Conservation (phyloP, 2,797 vertebrate species). For the Odontamblyopus rebecca region DNA sequence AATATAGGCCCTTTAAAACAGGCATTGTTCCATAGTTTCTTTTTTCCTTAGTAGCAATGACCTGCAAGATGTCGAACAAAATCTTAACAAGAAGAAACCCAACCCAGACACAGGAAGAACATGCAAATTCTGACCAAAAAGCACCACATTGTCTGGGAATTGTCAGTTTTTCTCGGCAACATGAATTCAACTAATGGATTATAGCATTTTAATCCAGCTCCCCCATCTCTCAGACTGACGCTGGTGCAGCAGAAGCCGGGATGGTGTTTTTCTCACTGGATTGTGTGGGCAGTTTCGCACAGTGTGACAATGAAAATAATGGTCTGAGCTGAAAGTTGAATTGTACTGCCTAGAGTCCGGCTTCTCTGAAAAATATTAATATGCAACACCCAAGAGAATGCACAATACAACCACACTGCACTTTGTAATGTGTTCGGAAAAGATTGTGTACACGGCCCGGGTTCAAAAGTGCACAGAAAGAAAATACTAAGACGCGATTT, state of each 20-base stretch:
- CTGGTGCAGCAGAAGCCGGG: neutral
- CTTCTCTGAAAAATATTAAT: slow-evolving; percentile 8
- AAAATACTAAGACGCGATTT: neutral
- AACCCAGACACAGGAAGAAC: neutral
- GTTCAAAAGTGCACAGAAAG: neutral
- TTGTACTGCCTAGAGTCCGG: neutral
- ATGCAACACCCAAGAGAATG: neutral
- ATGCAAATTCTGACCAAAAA: neutral
- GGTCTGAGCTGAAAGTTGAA: neutral
- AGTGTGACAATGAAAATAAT: slow-evolving; percentile 1
- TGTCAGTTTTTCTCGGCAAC: neutral
- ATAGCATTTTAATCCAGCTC: neutral
- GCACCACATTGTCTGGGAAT: neutral
- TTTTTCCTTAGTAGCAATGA: too few species aligned
- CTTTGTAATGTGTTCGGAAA: neutral
- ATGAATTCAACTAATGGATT: neutral
- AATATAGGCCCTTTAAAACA: too few species aligned
- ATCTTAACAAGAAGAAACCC: too few species aligned
- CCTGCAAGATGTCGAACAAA: too few species aligned
- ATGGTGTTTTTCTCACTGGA: neutral
- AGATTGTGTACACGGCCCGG: too few species aligned
- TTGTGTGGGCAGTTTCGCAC: slow-evolving; percentile 10
- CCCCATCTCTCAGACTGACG: neutral
- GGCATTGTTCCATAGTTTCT: too few species aligned
- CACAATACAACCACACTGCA: neutral